These are phyloP conservation scores for Drosophila ananassae DNA, from an alignment of 1,140 invertebrate species.

Conservation along the genomic window DNA sequence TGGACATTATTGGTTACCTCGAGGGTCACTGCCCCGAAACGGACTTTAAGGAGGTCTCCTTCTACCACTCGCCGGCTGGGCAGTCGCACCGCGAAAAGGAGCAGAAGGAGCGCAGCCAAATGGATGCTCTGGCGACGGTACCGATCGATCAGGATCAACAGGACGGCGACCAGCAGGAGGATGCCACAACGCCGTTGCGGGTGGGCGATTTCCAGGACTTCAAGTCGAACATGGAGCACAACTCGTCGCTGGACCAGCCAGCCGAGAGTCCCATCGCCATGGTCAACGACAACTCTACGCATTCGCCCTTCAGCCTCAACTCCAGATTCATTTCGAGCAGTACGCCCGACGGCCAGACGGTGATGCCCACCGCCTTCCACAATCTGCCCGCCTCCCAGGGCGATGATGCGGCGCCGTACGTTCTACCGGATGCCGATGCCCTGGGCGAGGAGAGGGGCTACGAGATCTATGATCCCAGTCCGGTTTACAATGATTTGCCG, in stretches of 20 bases:
- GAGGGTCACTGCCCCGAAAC: constrained; percentile 84
- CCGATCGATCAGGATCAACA: constrained; percentile 63
- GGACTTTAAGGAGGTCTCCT: constrained; percentile 89
- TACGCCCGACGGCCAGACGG: constrained; percentile 67
- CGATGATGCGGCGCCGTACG: constrained; percentile 61
- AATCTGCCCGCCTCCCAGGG: constrained; percentile 34
- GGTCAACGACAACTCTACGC: constrained; percentile 65
- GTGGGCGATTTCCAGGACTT: constrained; percentile 69
- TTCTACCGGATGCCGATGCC: constrained; percentile 51
- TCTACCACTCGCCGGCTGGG: constrained; percentile 90
- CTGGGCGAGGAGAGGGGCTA: constrained; percentile 57
- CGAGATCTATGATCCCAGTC: constrained; percentile 77
- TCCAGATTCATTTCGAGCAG: constrained; percentile 75
- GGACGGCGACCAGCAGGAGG: constrained; percentile 65
- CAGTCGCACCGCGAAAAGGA: constrained; percentile 81
- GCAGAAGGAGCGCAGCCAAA: constrained; percentile 54
- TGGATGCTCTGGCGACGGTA: constrained; percentile 49
- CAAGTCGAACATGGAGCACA: constrained; percentile 68
- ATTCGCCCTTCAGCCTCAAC: constrained; percentile 78
- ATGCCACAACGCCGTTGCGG: constrained; percentile 77
- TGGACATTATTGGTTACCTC: constrained; percentile 88
- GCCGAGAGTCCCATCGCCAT: constrained; percentile 73
- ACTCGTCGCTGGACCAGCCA: constrained; percentile 66
- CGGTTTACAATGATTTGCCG: constrained; percentile 60
- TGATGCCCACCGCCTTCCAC: constrained; percentile 48